phyloP scores from a whole-genome alignment of 1,140 invertebrate species.

The Teleogryllus occipitalis region DNA sequence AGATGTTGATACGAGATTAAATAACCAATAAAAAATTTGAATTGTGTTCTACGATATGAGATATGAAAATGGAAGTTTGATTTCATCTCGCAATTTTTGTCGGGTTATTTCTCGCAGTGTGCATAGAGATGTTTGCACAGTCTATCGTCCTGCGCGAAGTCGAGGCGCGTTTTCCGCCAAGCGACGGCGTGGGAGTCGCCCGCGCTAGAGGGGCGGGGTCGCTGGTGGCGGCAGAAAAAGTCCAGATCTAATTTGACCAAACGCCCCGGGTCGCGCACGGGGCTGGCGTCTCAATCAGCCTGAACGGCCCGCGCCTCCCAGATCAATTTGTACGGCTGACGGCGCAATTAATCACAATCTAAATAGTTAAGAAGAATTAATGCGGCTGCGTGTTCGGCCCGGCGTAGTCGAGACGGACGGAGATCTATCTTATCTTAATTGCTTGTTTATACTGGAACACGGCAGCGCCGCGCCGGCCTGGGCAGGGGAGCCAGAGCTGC shows the following conservation, averaged over 20 bases:
- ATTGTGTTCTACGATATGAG: too few species aligned
- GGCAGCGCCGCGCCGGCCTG: neutral
- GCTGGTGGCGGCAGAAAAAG: neutral
- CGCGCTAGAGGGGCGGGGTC: too few species aligned
- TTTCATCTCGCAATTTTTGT: too few species aligned
- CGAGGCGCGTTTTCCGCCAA: too few species aligned
- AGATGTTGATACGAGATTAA: too few species aligned
- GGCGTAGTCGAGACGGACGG: neutral
- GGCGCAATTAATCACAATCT: neutral
- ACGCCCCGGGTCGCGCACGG: neutral
- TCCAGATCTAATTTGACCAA: neutral
- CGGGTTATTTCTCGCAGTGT: too few species aligned
- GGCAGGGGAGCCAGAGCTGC: too few species aligned
- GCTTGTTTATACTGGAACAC: slow-evolving; percentile 1
- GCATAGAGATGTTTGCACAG: too few species aligned
- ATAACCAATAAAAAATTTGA: too few species aligned
- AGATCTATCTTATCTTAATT: slow-evolving; percentile 1
- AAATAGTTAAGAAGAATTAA: slow-evolving; percentile 6
- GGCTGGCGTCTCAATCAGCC: neutral
- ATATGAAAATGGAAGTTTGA: too few species aligned
- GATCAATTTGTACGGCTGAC: neutral
- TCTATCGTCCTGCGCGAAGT: too few species aligned
- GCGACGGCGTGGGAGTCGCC: too few species aligned
- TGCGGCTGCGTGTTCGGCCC: neutral
- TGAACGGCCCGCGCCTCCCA: neutral